Percentiles rank a stretch among this genome's conserved stretches.
phyloP scores from a whole-genome alignment of 2,797 vertebrate genomes.

The Pangasius macronema region DNA sequence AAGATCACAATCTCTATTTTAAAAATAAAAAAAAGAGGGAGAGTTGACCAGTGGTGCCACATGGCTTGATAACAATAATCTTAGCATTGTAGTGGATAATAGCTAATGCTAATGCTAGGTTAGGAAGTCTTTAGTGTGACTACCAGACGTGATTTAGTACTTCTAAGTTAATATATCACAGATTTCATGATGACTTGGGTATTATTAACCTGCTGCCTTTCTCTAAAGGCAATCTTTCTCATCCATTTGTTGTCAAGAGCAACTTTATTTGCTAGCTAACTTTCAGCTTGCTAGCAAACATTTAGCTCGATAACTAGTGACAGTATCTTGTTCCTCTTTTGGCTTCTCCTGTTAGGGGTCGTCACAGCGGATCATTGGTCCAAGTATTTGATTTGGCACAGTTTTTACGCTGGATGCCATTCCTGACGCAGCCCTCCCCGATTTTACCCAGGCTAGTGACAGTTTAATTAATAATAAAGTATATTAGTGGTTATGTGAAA shows the following conservation, averaged over 20 bases:
- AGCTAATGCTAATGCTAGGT: background rate
- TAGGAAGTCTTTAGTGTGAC: too few species aligned
- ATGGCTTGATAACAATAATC: background rate
- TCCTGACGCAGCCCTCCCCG: too few species aligned
- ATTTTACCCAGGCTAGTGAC: background rate
- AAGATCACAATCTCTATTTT: background rate
- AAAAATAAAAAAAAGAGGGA: background rate
- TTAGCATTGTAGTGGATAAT: background rate
- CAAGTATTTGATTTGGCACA: too few species aligned
- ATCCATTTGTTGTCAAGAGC: background rate
- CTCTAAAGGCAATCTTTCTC: background rate
- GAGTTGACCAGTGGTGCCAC: background rate
- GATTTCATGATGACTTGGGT: too few species aligned
- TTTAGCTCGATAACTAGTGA: background rate
- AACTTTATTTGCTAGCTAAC: background rate
- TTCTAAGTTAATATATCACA: too few species aligned
- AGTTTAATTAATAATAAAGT: background rate
- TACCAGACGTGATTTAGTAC: too few species aligned
- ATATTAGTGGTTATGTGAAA: background rate
- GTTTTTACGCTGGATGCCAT: too few species aligned
- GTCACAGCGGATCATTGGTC: too few species aligned
- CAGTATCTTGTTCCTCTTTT: too few species aligned
- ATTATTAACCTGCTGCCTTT: background rate
- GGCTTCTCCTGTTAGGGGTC: too few species aligned
- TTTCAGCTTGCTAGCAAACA: background rate